A percentile compares a stretch with the other conserved stretches of the same genome.
These are phyloP conservation scores for Liolophura sinensis DNA, from an alignment of 1,140 invertebrate species.

Conservation along the genomic window DNA sequence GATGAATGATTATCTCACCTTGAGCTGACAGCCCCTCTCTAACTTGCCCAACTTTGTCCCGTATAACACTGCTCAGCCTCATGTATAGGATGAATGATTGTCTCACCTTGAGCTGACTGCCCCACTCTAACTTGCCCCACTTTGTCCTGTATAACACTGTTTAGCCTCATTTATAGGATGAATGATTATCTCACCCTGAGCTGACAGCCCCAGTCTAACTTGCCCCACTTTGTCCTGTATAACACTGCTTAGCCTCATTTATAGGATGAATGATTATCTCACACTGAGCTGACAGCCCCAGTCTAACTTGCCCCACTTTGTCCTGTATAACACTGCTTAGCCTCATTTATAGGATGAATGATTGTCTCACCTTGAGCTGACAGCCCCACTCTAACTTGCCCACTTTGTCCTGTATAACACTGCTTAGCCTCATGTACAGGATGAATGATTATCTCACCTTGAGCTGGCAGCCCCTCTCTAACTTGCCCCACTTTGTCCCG, in stretches of 20 bases:
- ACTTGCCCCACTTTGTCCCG: not conserved
- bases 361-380: conserved; percentile 28
- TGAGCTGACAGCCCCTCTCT: too few relatives aligned
- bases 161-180: too few relatives aligned
- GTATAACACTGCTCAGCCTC: too few relatives aligned
- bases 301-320: not conserved
- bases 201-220: too few relatives aligned
- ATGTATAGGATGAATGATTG: too few relatives aligned
- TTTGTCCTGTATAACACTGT: too few relatives aligned
- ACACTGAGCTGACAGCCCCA: not conserved
- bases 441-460: conserved; percentile 4
- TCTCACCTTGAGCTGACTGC: too few relatives aligned
- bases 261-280: conserved; percentile 1
- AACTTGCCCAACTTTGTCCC: too few relatives aligned
- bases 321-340: not conserved
- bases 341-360: not conserved
- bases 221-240: not conserved
- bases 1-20: too few relatives aligned
- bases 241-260: not conserved
- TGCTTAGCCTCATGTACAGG: conserved; percentile 10
- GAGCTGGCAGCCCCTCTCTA: not conserved
- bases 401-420: conserved; percentile 23
- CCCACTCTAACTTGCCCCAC: too few relatives aligned
- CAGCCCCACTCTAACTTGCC: conserved; percentile 37
- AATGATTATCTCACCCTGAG: too few relatives aligned